These are phyloP conservation scores for Lycophotia porphyrea DNA, from an alignment of 2,888 invertebrate genomes.

Conservation along the genomic window DNA sequence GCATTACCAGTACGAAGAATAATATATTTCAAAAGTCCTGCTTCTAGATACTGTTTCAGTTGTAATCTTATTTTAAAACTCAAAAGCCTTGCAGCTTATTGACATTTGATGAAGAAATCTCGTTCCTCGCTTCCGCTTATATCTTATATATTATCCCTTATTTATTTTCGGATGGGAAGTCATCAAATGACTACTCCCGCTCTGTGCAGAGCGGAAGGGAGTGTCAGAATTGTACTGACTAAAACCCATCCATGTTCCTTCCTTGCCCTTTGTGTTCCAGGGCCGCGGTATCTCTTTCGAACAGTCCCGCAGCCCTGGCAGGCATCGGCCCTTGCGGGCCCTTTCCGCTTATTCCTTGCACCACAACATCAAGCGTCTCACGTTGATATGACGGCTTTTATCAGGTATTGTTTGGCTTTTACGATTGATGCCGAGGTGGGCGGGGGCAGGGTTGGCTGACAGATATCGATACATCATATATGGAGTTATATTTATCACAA, in stretches of 20 bases:
- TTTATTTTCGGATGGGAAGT: no score
- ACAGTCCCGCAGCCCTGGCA: no score
- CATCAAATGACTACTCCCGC: no score
- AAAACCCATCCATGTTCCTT: no score
- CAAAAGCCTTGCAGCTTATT: neutral
- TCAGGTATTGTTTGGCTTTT: slow-evolving; percentile 86
- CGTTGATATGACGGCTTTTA: slow-evolving; percentile 86
- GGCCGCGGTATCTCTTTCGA: no score
- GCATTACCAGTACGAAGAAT: neutral
- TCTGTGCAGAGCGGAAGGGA: no score
- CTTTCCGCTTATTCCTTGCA: slow-evolving; percentile 59
- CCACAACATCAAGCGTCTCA: slow-evolving; percentile 71
- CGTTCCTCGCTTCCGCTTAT: slow-evolving; percentile 5
- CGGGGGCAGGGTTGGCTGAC: slow-evolving; percentile 57
- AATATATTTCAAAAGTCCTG: neutral
- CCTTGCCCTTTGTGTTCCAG: no score
- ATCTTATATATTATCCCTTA: no score
- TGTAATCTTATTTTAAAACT: neutral
- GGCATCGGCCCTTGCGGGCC: no score
- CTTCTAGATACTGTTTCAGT: neutral
- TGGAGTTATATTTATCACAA: slow-evolving; percentile 43
- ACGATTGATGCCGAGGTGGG: slow-evolving; percentile 76
- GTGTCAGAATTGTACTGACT: no score
- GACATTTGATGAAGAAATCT: neutral
- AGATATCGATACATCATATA: slow-evolving; percentile 53